These are phyloP conservation scores for Drosophila parabipectinata DNA, from an alignment of 1,140 invertebrate genomes.

Conservation along the genomic window DNA sequence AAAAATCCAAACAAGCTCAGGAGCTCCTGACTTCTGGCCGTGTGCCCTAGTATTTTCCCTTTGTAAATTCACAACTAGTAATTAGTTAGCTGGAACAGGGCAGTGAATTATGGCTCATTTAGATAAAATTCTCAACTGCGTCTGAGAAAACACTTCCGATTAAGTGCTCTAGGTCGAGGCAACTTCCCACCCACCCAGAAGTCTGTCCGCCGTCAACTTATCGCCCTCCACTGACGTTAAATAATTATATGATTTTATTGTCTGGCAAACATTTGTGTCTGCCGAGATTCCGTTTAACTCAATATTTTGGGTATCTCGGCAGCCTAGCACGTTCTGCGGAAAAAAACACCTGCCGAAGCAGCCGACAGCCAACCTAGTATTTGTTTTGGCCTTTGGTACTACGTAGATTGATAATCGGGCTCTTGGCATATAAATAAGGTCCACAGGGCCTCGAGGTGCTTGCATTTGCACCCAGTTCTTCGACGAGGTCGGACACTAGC, in stretches of 20 bases:
- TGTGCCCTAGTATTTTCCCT: background rate
- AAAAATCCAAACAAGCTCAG: background rate
- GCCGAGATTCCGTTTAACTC: conserved; percentile 62
- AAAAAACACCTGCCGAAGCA: conserved; percentile 59
- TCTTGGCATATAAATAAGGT: conserved; percentile 41
- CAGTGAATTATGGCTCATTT: conserved; percentile 29
- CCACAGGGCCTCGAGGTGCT: conserved; percentile 13
- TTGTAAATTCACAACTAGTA: conserved; percentile 26
- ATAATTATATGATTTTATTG: conserved; percentile 51
- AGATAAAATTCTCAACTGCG: conserved; percentile 25
- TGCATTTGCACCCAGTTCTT: conserved; percentile 13
- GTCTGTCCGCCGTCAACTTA: background rate
- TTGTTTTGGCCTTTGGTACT: conserved; percentile 39
- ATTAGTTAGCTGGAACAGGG: conserved; percentile 30
- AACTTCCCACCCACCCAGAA: conserved; percentile 20
- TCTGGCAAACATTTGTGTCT: conserved; percentile 71
- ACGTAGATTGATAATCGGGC: conserved; percentile 19
- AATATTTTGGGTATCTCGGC: conserved; percentile 21
- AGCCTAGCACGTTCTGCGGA: conserved; percentile 40
- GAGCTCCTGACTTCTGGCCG: background rate
- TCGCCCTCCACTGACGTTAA: conserved; percentile 23
- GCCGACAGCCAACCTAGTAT: conserved; percentile 15
- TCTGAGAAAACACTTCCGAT: conserved; percentile 40
- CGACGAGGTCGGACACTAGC: conserved; percentile 13
- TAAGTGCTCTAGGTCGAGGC: conserved; percentile 42